Base-by-base conservation (phyloP, 1,140 invertebrate genomes). In the Ceratoteleas bidentatus region DNA sequence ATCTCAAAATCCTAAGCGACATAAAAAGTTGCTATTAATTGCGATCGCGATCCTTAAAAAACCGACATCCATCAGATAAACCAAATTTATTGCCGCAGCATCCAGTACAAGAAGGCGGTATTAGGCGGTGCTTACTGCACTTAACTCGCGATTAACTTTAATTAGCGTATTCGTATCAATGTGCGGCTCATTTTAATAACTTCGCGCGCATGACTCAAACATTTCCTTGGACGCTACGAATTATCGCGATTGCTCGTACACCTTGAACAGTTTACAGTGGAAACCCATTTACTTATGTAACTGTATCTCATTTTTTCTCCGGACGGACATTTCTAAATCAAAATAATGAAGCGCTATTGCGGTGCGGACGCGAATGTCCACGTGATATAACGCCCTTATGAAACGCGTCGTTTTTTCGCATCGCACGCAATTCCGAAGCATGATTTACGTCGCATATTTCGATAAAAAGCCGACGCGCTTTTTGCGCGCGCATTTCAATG, bases 201-300 rank as follows among this genome's bases (percentile, higher is more conserved):
- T 24, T 24, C 24, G 24, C 24, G 24, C 24, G 24, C 24, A 24
- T 40, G 61, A 64, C 49, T 65, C 62, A 54, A 53, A 45, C 38
- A 32, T 65, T 65, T 65, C 62, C 62, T 65, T 65, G 50, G 61
- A 65, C 62, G 62, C 14, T 54, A 53, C 50, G 33, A 65, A 65
- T 65, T 53, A 65, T 65, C 50, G 38, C 50, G 50, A 65, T 65
- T 43, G 10, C 38, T 32, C 15, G 24, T 10, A 33, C 50, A 45
- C 24, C 24, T 24, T 24, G 24, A 52, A 15, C 13, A 50, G 54
- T 65, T 65, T 54, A 43, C 50, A 54, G 38, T 54, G 32, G 16
- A 61, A 61, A 61, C 58, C n/a, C 15, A 36, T 68, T 45, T 56
- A 52, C 14, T 45, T 56, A 56, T 57, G 9, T 68, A 68, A 68